Evolutionary conservation across 2,797 vertebrate species (phyloP).

Genomic region (Apogon talboti): DNA sequence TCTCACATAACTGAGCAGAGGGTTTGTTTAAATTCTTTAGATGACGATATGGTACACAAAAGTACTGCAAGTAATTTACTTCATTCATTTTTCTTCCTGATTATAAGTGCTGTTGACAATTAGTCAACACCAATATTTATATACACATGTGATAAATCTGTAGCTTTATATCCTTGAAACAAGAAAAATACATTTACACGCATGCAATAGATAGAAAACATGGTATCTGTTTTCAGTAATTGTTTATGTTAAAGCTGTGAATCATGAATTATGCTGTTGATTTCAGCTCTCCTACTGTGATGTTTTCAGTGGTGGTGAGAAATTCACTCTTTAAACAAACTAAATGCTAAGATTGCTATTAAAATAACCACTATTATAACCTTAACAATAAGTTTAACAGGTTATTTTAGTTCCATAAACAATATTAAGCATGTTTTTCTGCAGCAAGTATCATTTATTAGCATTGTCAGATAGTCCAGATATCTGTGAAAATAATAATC

Average conservation of each 20-base stretch:
- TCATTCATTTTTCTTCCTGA: not conserved
- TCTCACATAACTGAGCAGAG: slow-evolving; percentile 19
- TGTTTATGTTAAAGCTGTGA: too few species aligned
- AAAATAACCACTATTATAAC: slow-evolving; percentile 1
- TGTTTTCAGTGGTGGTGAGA: too few species aligned
- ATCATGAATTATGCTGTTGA: too few species aligned
- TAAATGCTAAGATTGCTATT: too few species aligned
- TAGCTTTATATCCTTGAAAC: not conserved
- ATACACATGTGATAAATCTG: not conserved
- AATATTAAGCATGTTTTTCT: not conserved
- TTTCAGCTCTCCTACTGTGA: too few species aligned
- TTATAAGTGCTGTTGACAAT: not conserved
- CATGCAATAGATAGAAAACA: too few species aligned
- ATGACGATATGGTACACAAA: not conserved
- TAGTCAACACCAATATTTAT: not conserved
- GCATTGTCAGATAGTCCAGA: not conserved
- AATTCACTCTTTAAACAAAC: too few species aligned
- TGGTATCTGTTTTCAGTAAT: too few species aligned
- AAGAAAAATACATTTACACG: too few species aligned
- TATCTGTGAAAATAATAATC: slow-evolving; percentile 4
- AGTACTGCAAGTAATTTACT: not conserved
- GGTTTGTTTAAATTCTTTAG: slow-evolving; percentile 11
- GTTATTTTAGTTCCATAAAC: not conserved
- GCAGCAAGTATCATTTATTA: not conserved
- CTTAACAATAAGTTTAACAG: slow-evolving; percentile 2